Evolutionary conservation across 2,888 invertebrate genomes (phyloP).

Genomic region (Candidula unifasciata): DNA sequence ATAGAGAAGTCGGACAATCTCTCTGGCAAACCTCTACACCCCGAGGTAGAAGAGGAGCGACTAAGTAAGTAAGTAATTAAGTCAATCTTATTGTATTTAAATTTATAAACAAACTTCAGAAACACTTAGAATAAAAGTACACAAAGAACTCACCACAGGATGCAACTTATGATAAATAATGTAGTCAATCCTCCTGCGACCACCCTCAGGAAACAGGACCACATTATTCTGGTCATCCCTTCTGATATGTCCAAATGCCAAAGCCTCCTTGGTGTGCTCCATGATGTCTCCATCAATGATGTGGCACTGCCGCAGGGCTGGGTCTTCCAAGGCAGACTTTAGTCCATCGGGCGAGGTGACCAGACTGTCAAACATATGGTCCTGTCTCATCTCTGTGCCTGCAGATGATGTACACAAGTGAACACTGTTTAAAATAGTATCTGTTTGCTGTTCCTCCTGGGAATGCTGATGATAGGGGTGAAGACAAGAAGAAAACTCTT

Average conservation of each 20-base stretch:
- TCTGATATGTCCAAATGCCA: constrained; percentile 58
- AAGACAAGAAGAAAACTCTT: no score
- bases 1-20: no score
- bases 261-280: constrained; percentile 58
- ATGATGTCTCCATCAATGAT: constrained; percentile 65
- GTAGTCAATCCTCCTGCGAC: constrained; percentile 67
- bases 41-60: no score
- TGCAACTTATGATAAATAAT: constrained; percentile 61
- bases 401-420: neutral
- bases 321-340: constrained; percentile 61
- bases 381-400: constrained; percentile 50
- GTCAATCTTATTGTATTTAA: no score
- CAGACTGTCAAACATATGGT: constrained; percentile 57
- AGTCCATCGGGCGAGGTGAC: constrained; percentile 63
- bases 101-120: no score
- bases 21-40: no score
- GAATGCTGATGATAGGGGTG: no score
- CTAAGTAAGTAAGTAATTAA: no score
- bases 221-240: constrained; percentile 59
- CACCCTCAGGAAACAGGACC: constrained; percentile 60
- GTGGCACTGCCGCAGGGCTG: constrained; percentile 62
- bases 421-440: no score
- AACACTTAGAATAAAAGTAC: no score
- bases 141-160: constrained; percentile 59
- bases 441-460: no score